Evolutionary conservation across 1,140 invertebrate genomes (phyloP), one percentile per base, ranked within the genome.

Genomic region (Bursaphelenchus mucronatus): DNA sequence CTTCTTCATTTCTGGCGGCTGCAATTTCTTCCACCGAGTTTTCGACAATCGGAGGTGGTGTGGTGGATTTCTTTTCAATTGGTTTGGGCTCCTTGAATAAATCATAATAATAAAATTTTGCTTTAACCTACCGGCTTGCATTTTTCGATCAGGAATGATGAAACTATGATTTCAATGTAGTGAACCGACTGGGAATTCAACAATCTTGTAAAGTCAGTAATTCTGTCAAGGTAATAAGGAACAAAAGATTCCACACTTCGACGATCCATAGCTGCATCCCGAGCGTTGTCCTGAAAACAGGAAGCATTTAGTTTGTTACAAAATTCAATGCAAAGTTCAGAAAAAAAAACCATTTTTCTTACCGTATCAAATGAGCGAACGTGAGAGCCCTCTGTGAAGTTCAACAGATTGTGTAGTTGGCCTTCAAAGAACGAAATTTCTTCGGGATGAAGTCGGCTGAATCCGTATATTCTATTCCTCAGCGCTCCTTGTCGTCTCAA

Each of bases 171-270:
- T 39, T 47, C 56, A n/a, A 74, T 45, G 46, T 75, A 67, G 19
- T 73, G 65, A 19, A 57, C 50, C 7, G 73, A 73, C 11, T 70
- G 53, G 8, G 68, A 45, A 40, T 76, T 73, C 46, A 76, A 43
- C 11, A 75, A 45, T 8, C 63, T 53, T 40, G 56, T 43, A 15
- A 52, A 50, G 3, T 78, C 77, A 1, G 55, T 19, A 10, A 73
- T 17, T n/a, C 75, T 61, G 30, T 70, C 74, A 11, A 76, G 13
- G 44, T 68, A 69, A n/a, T 58, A 70, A 5, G 77, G 75, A 10
- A 78, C 59, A 49, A 44, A 52, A 43, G 47, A 64, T 17, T 65
- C n/a, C 2, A 45, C 39, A 17, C n/a, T 52, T n/a, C 52, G 43
- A 49, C 52, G 52, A 43, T 11, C 46, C n/a, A 64, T 30, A 30